phyloP scores from a whole-genome alignment of 2,888 invertebrate genomes.

The Cephus nigrinus region DNA sequence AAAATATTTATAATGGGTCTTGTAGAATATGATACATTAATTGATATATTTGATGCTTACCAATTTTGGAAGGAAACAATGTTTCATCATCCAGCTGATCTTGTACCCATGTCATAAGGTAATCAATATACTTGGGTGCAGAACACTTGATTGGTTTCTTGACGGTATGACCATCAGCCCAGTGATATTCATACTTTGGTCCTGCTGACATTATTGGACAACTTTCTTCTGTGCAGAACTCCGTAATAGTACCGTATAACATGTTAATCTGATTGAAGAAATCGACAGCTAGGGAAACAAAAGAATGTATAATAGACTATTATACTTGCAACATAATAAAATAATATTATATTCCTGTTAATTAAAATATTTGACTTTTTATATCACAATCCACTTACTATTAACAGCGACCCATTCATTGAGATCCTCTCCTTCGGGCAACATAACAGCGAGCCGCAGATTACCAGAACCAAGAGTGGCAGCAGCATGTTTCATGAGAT shows the following conservation, averaged over 20 bases:
- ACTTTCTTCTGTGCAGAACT: slow-evolving; percentile 97
- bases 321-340: too few species aligned
- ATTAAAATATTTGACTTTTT: neutral
- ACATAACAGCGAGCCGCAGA: slow-evolving; percentile 92
- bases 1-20: neutral
- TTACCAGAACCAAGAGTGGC: slow-evolving; percentile 98
- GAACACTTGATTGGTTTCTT: slow-evolving; percentile 99
- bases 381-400: slow-evolving; percentile 76
- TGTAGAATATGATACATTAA: too few species aligned
- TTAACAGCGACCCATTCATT: slow-evolving; percentile 99
- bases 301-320: neutral
- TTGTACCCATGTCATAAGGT: slow-evolving; percentile 99
- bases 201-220: slow-evolving; percentile 99
- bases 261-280: slow-evolving; percentile 99
- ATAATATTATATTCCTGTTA: neutral
- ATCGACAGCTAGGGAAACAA: slow-evolving; percentile 86
- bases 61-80: slow-evolving; percentile 97
- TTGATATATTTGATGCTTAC: slow-evolving; percentile 61
- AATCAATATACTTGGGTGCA: slow-evolving; percentile 99
- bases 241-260: slow-evolving; percentile 99
- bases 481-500: slow-evolving; percentile 99
- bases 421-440: slow-evolving; percentile 98
- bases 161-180: slow-evolving; percentile 98
- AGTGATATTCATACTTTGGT: slow-evolving; percentile 99
- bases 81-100: slow-evolving; percentile 99